These are phyloP conservation scores for Peribatodes rhomboidaria DNA, from an alignment of 2,888 invertebrate genomes.

Conservation along the genomic window DNA sequence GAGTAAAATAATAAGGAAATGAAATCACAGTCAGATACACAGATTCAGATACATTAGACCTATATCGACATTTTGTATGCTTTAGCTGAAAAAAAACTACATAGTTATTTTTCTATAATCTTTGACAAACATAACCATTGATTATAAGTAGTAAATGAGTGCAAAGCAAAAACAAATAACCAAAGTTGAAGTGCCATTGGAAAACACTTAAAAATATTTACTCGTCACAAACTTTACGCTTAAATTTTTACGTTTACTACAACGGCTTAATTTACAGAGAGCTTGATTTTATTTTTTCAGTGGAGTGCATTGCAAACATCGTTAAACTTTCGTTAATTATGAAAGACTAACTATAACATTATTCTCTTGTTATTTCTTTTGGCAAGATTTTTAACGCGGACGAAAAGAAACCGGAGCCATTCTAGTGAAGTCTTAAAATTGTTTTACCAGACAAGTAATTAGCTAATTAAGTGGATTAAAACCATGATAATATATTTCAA, in stretches of 20 bases:
- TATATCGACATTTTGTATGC: too few species aligned
- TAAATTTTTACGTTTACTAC: constrained; percentile 27
- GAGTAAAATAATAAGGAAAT: too few species aligned
- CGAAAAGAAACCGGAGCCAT: too few species aligned
- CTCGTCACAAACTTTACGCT: constrained; percentile 8
- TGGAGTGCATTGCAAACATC: constrained; percentile 63
- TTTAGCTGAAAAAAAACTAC: too few species aligned
- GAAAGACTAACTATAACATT: too few species aligned
- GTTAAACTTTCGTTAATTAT: constrained; percentile 68
- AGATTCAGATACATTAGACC: too few species aligned
- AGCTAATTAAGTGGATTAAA: too few species aligned
- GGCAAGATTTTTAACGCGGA: constrained; percentile 38
- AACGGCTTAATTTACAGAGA: constrained; percentile 50
- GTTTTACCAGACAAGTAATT: too few species aligned
- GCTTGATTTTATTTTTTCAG: constrained; percentile 35
- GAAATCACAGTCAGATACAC: too few species aligned
- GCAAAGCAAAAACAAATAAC: neutral
- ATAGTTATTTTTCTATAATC: too few species aligned
- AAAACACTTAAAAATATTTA: constrained; percentile 24
- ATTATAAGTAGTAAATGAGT: neutral
- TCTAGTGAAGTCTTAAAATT: too few species aligned
- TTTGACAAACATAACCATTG: neutral
- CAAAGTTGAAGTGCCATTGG: constrained; percentile 4
- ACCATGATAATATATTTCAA: too few species aligned
- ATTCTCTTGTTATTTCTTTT: constrained; percentile 53